Conservation (phyloP, 2,113 vertebrate genomes). For the Hippocampus mohnikei region DNA sequence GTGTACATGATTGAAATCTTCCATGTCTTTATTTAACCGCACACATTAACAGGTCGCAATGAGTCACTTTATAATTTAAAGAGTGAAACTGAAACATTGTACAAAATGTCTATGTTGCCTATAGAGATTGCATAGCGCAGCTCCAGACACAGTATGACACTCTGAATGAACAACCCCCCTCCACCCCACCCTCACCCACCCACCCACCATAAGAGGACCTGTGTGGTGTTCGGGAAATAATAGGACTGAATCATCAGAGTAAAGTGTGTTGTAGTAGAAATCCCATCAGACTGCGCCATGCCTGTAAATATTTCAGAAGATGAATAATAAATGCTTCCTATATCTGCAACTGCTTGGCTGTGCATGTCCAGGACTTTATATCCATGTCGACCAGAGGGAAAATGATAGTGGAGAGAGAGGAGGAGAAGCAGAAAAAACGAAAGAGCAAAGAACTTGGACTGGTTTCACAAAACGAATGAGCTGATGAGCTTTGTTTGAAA, state of each 20-base stretch:
- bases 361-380: constrained; percentile 13
- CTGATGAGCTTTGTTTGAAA: background rate
- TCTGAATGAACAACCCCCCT: constrained; percentile 3
- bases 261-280: constrained; percentile 38
- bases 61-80: constrained; percentile 32
- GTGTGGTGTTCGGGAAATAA: constrained; percentile 17
- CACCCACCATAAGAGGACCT: constrained; percentile 25
- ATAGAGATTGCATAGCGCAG: constrained; percentile 29
- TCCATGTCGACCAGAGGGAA: constrained; percentile 17
- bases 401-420: background rate
- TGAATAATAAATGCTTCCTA: constrained; percentile 59
- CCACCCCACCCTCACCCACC: too few species aligned
- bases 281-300: constrained; percentile 28
- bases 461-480: background rate
- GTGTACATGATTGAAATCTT: background rate
- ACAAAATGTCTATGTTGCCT: constrained; percentile 9
- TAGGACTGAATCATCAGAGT: constrained; percentile 34
- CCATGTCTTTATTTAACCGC: constrained; percentile 8
- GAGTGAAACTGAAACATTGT: constrained; percentile 11
- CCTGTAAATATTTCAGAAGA: constrained; percentile 58
- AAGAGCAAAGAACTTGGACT: background rate
- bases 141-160: constrained; percentile 29
- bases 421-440: background rate
- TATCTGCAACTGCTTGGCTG: constrained; percentile 31
- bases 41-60: background rate